Conservation (phyloP, 37 sponge, comb jelly and placozoan genomes). For the Chondrilla cf. caribensis region DNA sequence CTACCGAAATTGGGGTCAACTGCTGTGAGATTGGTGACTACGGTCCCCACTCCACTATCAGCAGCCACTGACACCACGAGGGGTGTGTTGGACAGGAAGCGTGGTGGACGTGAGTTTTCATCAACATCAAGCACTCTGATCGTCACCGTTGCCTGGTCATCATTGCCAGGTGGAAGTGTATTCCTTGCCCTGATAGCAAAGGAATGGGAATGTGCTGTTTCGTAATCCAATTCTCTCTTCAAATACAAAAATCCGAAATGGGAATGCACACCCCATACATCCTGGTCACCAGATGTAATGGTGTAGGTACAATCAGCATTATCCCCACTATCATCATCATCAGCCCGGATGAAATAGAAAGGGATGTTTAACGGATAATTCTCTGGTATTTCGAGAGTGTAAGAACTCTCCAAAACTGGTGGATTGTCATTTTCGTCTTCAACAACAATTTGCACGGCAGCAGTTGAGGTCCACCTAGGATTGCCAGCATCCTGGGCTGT, state of each 20-base stretch:
- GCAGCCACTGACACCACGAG: constrained; percentile 1
- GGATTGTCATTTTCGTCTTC: constrained; percentile 22
- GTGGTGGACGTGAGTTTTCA: constrained; percentile 53
- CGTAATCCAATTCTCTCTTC: constrained; percentile 27
- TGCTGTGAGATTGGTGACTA: constrained; percentile 31
- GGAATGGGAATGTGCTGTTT: neutral
- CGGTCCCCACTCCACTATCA: constrained; percentile 15
- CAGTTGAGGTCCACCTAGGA: constrained; percentile 16
- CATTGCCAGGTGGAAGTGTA: neutral
- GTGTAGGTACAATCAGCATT: constrained; percentile 29
- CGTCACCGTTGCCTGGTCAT: neutral
- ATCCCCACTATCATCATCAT: constrained; percentile 13
- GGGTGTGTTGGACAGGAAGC: constrained; percentile 19
- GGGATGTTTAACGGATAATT: constrained; percentile 39
- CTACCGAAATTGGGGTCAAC: constrained; percentile 30
- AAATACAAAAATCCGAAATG: constrained; percentile 49
- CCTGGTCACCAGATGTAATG: neutral
- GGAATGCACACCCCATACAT: constrained; percentile 12
- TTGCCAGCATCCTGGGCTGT: constrained; percentile 35
- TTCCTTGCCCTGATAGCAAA: constrained; percentile 13
- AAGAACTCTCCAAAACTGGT: constrained; percentile 18
- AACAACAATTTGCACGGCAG: constrained; percentile 37
- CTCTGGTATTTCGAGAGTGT: constrained; percentile 23
- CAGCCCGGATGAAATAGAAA: constrained; percentile 49
- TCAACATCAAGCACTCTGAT: constrained; percentile 36